Evolutionary conservation across 2,797 vertebrate genomes (phyloP).

Genomic region (Margarornis squamiger): DNA sequence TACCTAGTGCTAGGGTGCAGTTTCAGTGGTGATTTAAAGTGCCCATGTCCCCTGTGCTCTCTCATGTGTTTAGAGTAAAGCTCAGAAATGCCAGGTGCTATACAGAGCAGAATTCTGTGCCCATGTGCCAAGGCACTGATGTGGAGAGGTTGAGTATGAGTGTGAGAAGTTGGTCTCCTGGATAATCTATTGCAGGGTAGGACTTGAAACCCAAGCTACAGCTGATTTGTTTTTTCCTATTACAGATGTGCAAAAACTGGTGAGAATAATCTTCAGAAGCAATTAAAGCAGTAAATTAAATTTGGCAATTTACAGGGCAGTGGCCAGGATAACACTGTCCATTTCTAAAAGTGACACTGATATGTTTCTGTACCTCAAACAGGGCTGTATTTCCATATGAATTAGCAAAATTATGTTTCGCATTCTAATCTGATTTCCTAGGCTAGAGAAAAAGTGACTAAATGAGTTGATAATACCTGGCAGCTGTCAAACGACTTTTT

Average conservation of each 20-base stretch:
- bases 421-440: constrained; percentile 5
- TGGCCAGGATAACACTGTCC: neutral
- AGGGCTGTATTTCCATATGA: neutral
- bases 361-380: neutral
- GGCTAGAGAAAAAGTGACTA: constrained; percentile 11
- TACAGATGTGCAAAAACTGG: neutral
- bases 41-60: neutral
- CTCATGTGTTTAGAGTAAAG: neutral
- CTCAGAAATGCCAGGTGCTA: neutral
- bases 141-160: fast-evolving
- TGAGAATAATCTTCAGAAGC: neutral
- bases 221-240: neutral
- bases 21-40: neutral
- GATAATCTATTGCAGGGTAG: neutral
- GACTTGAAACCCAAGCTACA: neutral
- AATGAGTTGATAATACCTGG: constrained; percentile 48
- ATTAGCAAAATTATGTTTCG: constrained; percentile 17
- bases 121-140: neutral
- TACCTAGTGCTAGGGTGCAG: neutral
- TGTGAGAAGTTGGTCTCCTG: neutral
- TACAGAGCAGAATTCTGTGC: neutral
- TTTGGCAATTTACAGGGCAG: neutral
- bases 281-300: neutral
- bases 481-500: constrained; percentile 49
- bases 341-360: neutral